These are phyloP conservation scores for Sebastes elongatus DNA, from an alignment of 2,797 vertebrate genomes.

Conservation along the genomic window DNA sequence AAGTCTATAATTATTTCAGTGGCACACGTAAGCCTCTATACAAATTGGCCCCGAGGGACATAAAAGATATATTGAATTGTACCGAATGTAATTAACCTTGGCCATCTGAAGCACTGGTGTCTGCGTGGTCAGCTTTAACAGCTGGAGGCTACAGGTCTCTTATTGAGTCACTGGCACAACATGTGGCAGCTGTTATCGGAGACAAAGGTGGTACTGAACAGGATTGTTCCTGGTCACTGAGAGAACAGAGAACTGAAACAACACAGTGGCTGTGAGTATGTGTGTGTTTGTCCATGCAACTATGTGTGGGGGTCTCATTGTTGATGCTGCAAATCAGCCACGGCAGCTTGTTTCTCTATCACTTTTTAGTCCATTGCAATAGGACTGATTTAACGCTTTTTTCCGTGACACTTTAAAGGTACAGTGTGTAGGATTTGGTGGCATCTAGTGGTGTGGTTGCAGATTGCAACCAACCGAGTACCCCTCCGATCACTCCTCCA, in stretches of 20 bases:
- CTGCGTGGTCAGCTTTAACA: not conserved
- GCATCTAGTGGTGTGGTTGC: not conserved
- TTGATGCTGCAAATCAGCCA: not conserved
- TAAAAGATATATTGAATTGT: slow-evolving; percentile 21
- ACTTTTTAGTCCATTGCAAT: not conserved
- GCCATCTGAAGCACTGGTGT: not conserved
- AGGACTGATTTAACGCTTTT: not conserved
- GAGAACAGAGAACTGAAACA: not conserved
- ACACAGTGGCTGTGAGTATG: not conserved
- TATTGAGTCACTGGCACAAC: not conserved
- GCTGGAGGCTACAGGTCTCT: not conserved
- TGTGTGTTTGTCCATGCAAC: not conserved
- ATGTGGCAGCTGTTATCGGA: not conserved
- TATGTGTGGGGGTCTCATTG: not conserved
- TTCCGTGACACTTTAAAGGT: not conserved
- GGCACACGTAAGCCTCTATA: not conserved
- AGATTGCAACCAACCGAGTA: not conserved
- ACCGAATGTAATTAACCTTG: not conserved
- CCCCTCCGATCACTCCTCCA: not conserved
- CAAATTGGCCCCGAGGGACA: slow-evolving; percentile 22
- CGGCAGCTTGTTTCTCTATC: not conserved
- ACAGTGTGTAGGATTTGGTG: not conserved
- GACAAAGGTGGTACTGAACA: not conserved
- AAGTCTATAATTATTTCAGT: slow-evolving; percentile 24
- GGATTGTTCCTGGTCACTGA: not conserved